Evolutionary conservation across 2,113 vertebrate genomes (phyloP), one percentile per base, ranked within the genome.

Genomic region (Neopipo cinnamomea): DNA sequence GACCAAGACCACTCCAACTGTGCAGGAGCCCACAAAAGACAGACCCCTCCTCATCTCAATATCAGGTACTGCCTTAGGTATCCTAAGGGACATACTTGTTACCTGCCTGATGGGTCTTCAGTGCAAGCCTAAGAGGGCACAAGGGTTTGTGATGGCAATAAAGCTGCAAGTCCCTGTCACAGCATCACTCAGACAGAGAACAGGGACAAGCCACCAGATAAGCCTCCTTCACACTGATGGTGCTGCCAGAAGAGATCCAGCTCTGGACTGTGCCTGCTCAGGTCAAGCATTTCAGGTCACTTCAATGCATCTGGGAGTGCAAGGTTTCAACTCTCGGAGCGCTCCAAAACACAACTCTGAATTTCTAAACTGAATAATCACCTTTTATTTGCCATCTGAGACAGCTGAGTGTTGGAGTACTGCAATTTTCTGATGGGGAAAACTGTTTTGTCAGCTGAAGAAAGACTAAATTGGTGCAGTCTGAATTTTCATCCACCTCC

Each of bases 391-490:
- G 62, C 85, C 5, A 4, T 2, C 85, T 16, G 85, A 95, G 90
- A 56, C 52, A 61, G 85, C 66, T 8, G 42, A 78, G 52, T 2
- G 0, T 5, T 52, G 90, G 72, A 93, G 75, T 22, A 4, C 88
- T 79, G 62, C 85, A 65, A 25, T 96, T 91, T 95, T 28, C 85
- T 84, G 16, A 30, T 1, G 35, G 67, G 35, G 23, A 81, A 74
- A 87, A 59, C 50, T 77, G 68, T 86, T 94, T 92, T 91, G 84
- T 84, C 84, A 94, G 89, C 89, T 91, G 59, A 59, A 53, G 77
- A 77, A 89, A 87, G 73, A 47, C 21, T 71, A 71, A 95, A 93
- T 30, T 47, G 89, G 65, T 25, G 42, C 55, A 62, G 50, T 47
- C 27, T 9, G 68, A 66, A 55, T 83, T 74, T 84, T 89, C 80